Evolutionary conservation across 92 coral and sea anemone species (phyloP).

Genomic region (Porites rus): DNA sequence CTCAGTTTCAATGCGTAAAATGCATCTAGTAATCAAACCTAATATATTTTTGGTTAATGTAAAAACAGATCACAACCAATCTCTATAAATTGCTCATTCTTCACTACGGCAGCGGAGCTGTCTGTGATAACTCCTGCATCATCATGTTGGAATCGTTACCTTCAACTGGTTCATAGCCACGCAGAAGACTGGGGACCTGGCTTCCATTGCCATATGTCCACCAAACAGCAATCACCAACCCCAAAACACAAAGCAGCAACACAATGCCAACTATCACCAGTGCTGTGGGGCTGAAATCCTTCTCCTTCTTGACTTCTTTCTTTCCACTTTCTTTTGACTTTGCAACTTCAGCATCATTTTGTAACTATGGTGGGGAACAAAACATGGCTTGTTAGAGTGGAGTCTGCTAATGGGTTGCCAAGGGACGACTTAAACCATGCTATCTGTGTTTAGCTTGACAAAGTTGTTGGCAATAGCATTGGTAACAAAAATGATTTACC

Average conservation of each 20-base stretch:
- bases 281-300: neutral
- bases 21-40: too few species aligned
- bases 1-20: too few species aligned
- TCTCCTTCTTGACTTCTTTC: neutral
- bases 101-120: constrained; percentile 9
- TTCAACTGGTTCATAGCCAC: constrained; percentile 44
- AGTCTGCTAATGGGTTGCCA: too few species aligned
- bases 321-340: neutral
- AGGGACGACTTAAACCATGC: too few species aligned
- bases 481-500: too few species aligned
- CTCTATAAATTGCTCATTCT: neutral
- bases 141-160: neutral
- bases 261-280: constrained; percentile 14
- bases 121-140: constrained; percentile 14
- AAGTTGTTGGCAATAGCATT: too few species aligned
- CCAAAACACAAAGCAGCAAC: constrained; percentile 21
- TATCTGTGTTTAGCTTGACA: too few species aligned
- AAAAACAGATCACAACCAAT: neutral
- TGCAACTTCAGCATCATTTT: constrained; percentile 25
- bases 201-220: constrained; percentile 38
- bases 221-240: constrained; percentile 34
- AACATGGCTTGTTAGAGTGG: neutral
- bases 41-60: too few species aligned
- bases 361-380: neutral
- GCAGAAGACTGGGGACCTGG: constrained; percentile 17